Evolutionary conservation across 2,888 invertebrate species (phyloP).

Genomic region (Bruchidius siliquastri): DNA sequence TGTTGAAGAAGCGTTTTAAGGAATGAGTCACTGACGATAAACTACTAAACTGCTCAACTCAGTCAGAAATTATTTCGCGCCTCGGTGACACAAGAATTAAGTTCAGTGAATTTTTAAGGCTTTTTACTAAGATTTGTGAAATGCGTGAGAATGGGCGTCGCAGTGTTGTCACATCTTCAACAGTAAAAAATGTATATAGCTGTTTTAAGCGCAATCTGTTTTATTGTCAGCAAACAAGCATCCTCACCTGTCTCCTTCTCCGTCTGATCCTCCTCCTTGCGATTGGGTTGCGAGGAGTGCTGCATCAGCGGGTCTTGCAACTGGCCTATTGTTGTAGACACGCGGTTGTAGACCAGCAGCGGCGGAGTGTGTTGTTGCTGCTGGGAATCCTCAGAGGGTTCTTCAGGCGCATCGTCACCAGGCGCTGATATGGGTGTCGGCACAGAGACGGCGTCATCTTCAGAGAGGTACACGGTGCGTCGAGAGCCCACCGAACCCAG

Average conservation of each 20-base stretch:
- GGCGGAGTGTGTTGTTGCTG: slow-evolving; percentile 50
- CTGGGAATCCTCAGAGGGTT: neutral
- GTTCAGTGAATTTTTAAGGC: too few relatives aligned
- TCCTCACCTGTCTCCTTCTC: neutral
- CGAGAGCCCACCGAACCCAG: slow-evolving; percentile 78
- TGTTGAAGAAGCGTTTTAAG: too few relatives aligned
- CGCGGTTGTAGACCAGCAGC: slow-evolving; percentile 69
- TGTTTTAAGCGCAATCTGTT: too few relatives aligned
- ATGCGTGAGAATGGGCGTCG: too few relatives aligned
- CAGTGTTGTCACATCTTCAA: too few relatives aligned
- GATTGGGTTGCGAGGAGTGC: slow-evolving; percentile 14
- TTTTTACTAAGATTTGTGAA: too few relatives aligned
- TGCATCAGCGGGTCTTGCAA: slow-evolving; percentile 38
- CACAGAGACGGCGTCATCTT: slow-evolving; percentile 49
- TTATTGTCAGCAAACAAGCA: too few relatives aligned
- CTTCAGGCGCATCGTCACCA: slow-evolving; percentile 22
- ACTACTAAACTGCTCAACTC: too few relatives aligned
- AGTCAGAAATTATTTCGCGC: too few relatives aligned
- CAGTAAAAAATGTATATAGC: too few relatives aligned
- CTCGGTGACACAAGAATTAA: too few relatives aligned
- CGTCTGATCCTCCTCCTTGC: neutral
- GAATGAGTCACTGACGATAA: too few relatives aligned
- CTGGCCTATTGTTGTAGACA: slow-evolving; percentile 65
- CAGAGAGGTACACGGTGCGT: slow-evolving; percentile 75
- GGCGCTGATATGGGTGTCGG: slow-evolving; percentile 31